Evolutionary conservation across 2,113 vertebrate genomes (phyloP), one percentile per base, ranked within the genome.

Genomic region (Anthoscopus minutus): DNA sequence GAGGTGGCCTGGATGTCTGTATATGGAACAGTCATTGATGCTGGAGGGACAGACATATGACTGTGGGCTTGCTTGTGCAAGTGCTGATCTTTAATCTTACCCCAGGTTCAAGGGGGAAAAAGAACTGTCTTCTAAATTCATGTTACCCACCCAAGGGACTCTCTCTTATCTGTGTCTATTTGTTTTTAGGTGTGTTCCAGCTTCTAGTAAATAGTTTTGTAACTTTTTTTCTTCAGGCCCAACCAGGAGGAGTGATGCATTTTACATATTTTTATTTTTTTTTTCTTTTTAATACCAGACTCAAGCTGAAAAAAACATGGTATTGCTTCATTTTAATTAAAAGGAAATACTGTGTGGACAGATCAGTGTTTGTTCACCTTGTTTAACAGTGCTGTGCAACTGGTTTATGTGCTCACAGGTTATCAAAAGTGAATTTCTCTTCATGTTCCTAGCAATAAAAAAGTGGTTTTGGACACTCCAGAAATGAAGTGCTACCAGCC

Each of bases 401-500:
- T 88, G 92, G 95, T 97, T 97, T 95, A 50, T 97, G 45, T 67
- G 87, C 92, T 86, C 92, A 82, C 66, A 82, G 72, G 74, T 89
- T 88, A 48, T 70, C 93, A 77, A 62, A 81, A 11, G 18, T 61
- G n/a, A 83, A 82, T 95, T 37, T 44, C 56, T 93, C 79, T 93
- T 95, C 67, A 45, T 73, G 44, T 76, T 95, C 70, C 2, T 8
- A 94, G 91, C 81, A 97, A 95, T 96, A 93, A 96, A 95, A 79
- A 95, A 76, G 80, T 89, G 81, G 96, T 89, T 96, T 97, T 96
- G 97, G 96, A 97, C 93, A 92, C 94, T 96, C 62, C 78, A 94
- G 80, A 96, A 96, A 98, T 94, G 94, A 97, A 97, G 95, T 97
- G 94, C 94, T 97, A 95, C 94, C 78, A 97, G 65, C 84, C 82